Base-by-base conservation (phyloP, 2,797 vertebrate species). In the Decapterus maruadsi region DNA sequence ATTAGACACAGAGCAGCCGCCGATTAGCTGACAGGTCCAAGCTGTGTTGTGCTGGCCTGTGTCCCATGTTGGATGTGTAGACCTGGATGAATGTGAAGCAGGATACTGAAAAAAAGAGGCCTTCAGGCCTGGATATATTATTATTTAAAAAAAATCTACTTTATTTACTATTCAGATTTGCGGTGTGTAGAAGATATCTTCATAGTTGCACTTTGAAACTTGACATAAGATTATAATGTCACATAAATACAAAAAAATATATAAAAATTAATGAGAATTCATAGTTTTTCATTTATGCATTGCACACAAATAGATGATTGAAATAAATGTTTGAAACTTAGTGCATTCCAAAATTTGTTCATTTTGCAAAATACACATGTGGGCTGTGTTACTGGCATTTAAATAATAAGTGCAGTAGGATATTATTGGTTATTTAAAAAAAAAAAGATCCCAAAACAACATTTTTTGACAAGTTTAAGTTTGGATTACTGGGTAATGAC, bases 291-390 rank as follows among this genome's bases (percentile, higher is more conserved):
- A 74, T 69, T 72, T 38, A 79, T 20, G 46, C 59, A 71, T 31
- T 66, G 60, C 17, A 38, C 75, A 61, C 16, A 31, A 70, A 0
- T 67, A 75, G 57, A 66, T 61, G 12, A 88, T 83, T 85, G 31
- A 84, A 90, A 80, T 77, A 34, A 6, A 17, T 17, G 67, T 82
- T 78, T 78, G 64, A 87, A 87, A 75, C 3, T 2, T 43, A 31
- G 12, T 48, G 59, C 29, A 54, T 45, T 75, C 8, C 10, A 45
- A 57, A 29, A 51, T 29, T 40, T 70, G 8, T 67, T 46, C 22
- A 66, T 46, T 62, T 54, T 61, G 12, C 13, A 4, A 22, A 10
- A 20, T 19, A 10, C 14, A 29, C 26, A 1, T 43, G 3, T 53
- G n/a, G 14, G 11, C 26, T 64, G 46, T 46, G 45, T 57, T 60